A percentile compares a stretch with the other conserved stretches of the same genome.
These are phyloP conservation scores for Halcyon chelicuti DNA, from an alignment of 2,797 vertebrate genomes.

Conservation along the genomic window DNA sequence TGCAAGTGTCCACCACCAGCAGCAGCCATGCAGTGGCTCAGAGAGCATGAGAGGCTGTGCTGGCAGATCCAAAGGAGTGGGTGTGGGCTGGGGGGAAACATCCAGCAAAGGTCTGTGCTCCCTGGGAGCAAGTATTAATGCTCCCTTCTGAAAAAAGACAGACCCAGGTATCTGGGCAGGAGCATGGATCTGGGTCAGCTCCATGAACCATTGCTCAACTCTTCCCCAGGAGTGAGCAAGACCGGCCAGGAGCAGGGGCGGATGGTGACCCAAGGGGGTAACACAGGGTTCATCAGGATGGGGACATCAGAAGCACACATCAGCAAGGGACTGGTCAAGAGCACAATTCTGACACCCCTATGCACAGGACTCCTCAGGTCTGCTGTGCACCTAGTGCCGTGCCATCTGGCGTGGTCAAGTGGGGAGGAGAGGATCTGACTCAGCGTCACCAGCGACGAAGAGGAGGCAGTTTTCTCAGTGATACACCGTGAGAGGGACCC, in stretches of 20 bases:
- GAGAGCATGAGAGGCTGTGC: not conserved
- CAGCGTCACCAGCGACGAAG: not conserved
- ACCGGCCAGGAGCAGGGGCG: rapidly evolving
- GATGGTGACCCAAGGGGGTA: rapidly evolving
- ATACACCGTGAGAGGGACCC: not conserved
- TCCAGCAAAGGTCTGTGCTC: not conserved
- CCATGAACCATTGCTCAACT: rapidly evolving
- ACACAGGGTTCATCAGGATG: rapidly evolving
- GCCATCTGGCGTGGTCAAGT: not conserved
- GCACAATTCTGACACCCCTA: not conserved
- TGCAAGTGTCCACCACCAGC: not conserved
- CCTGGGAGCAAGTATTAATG: not conserved
- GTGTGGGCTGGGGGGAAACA: not conserved
- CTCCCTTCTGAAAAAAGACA: not conserved
- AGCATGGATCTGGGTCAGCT: not conserved
- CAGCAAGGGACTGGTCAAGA: not conserved
- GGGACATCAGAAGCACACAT: not conserved
- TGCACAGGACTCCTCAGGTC: not conserved
- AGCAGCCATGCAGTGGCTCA: not conserved
- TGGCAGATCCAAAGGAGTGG: not conserved
- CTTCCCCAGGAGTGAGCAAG: not conserved
- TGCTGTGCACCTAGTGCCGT: not conserved
- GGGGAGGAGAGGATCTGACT: not conserved
- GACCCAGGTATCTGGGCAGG: not conserved
- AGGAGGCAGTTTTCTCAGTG: not conserved